Conservation (phyloP, 92 coral and sea anemone species). For the Siderastrea radians region DNA sequence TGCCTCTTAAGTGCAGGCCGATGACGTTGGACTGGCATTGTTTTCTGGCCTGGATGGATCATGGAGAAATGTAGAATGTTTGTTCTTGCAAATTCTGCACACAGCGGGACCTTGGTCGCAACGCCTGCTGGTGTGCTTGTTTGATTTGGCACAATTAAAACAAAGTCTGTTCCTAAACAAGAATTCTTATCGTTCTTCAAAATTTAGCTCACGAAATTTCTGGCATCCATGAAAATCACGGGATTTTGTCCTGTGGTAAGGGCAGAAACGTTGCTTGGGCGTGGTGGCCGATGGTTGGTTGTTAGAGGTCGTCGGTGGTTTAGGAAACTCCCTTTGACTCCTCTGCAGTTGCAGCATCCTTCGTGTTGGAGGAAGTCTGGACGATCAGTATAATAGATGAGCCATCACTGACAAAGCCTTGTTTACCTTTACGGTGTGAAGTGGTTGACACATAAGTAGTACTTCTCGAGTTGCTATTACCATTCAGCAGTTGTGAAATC, state of each 20-base stretch:
- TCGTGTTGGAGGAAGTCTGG: neutral
- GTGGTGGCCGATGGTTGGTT: neutral
- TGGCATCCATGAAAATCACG: slow-evolving; percentile 59
- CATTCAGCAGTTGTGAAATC: slow-evolving; percentile 20
- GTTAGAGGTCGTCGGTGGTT: neutral
- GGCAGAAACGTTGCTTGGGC: slow-evolving; percentile 37
- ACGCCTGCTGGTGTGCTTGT: slow-evolving; percentile 26
- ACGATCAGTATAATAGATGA: neutral
- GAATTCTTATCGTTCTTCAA: slow-evolving; percentile 32
- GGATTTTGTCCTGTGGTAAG: slow-evolving; percentile 57
- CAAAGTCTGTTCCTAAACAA: slow-evolving; percentile 28
- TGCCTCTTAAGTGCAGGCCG: slow-evolving; percentile 53
- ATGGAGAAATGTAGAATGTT: slow-evolving; percentile 60
- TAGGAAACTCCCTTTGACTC: neutral
- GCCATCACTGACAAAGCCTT: neutral
- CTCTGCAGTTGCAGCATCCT: neutral
- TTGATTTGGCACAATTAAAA: slow-evolving; percentile 35
- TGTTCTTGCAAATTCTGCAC: slow-evolving; percentile 47
- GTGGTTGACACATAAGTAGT: neutral
- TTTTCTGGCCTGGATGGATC: slow-evolving; percentile 27
- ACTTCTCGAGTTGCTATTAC: slow-evolving; percentile 1
- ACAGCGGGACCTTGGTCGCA: slow-evolving; percentile 16
- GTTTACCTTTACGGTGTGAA: neutral
- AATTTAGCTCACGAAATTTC: slow-evolving; percentile 36
- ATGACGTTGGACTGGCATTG: neutral